Percentiles rank a stretch among this genome's conserved stretches.
phyloP scores from a whole-genome alignment of 2,797 vertebrate species.

The Pantherophis alleghaniensis region DNA sequence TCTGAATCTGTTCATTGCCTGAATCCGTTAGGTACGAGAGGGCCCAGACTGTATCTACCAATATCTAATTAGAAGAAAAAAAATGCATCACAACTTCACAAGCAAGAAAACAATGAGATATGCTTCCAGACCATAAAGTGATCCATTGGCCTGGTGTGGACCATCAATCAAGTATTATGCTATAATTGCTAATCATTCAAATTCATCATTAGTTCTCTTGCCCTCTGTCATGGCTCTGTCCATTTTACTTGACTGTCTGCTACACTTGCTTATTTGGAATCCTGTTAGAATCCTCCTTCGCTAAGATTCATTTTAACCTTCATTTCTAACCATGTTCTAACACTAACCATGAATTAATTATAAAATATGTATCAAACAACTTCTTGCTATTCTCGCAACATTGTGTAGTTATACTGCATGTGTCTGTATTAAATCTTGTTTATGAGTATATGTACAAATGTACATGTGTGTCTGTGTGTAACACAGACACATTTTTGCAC shows the following conservation, averaged over 20 bases:
- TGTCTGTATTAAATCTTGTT: background rate
- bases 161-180: background rate
- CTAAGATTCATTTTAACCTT: background rate
- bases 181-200: background rate
- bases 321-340: background rate
- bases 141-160: background rate
- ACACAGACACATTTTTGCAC: background rate
- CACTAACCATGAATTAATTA: background rate
- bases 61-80: slow-evolving; percentile 76
- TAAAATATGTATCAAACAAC: background rate
- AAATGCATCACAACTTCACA: background rate
- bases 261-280: background rate
- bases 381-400: background rate
- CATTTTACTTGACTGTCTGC: background rate
- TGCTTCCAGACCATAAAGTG: background rate
- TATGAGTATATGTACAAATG: background rate
- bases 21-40: slow-evolving; percentile 98
- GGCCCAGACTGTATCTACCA: slow-evolving; percentile 99
- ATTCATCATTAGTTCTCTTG: background rate
- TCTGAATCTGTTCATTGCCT: slow-evolving; percentile 99
- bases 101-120: background rate
- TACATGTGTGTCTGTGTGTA: background rate
- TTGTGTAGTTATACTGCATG: background rate
- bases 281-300: background rate
- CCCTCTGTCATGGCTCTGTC: background rate